Percentiles rank a stretch among this genome's conserved stretches.
Conservation (phyloP, 2,113 vertebrate genomes). For the Cathartes aura region DNA sequence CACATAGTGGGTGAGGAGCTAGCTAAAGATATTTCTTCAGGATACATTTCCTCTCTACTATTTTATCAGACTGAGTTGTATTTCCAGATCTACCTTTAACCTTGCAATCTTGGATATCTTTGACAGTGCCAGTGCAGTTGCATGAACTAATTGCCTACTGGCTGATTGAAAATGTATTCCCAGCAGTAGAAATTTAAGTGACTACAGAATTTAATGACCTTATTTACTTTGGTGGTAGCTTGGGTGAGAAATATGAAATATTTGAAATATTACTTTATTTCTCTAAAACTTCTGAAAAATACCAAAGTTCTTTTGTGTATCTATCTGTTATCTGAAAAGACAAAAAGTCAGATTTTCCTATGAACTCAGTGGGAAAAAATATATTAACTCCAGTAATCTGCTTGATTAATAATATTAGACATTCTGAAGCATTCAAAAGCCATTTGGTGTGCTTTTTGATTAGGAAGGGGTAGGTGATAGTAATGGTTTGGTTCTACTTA, state of each 20-base stretch:
- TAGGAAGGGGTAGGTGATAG: rapidly evolving
- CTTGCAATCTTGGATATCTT: not conserved
- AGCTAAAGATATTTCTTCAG: not conserved
- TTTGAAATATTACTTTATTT: not conserved
- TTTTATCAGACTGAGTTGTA: not conserved
- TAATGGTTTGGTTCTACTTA: not conserved
- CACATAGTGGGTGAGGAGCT: not conserved
- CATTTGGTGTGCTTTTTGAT: not conserved
- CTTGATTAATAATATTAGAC: not conserved
- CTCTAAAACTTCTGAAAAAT: not conserved
- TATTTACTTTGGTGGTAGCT: not conserved
- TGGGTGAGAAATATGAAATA: not conserved
- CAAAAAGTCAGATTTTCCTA: not conserved
- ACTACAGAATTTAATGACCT: not conserved
- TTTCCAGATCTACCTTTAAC: not conserved
- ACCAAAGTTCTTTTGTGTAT: not conserved
- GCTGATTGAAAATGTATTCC: not conserved
- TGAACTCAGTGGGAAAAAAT: not conserved
- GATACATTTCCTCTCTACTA: not conserved
- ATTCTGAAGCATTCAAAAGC: not conserved
- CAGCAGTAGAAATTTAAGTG: not conserved
- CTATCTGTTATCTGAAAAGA: not conserved
- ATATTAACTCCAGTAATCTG: not conserved
- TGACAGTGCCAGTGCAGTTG: not conserved
- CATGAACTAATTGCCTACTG: not conserved